A percentile compares a stretch with the other conserved stretches of the same genome.
Conservation (phyloP, 2,797 vertebrate species). For the Artibeus jamaicensis region DNA sequence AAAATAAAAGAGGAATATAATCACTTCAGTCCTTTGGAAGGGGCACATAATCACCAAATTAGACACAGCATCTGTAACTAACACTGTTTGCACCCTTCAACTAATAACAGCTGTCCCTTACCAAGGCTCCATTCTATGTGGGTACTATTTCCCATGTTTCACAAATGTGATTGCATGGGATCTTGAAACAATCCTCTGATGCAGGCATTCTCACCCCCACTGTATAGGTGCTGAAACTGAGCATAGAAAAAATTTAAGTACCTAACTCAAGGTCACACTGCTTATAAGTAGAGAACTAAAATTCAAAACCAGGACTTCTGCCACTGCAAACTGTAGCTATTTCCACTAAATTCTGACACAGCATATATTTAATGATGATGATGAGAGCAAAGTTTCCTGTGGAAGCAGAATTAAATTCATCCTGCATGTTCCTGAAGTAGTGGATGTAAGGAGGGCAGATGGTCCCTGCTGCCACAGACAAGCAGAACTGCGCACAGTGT, state of each 20-base stretch:
- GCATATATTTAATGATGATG: background rate
- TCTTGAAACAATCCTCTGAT: background rate
- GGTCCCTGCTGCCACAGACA: background rate
- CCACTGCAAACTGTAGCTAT: background rate
- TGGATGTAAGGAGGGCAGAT: background rate
- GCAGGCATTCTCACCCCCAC: background rate
- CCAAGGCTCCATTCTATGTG: background rate
- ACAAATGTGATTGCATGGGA: background rate
- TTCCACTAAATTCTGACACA: background rate
- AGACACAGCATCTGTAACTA: background rate
- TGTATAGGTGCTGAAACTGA: background rate
- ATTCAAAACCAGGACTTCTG: background rate
- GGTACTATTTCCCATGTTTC: background rate
- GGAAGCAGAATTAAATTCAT: background rate
- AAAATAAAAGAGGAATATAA: conserved; percentile 4
- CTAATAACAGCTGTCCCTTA: background rate
- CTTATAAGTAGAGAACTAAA: background rate
- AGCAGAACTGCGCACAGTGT: background rate
- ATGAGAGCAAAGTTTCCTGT: background rate
- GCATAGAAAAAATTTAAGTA: background rate
- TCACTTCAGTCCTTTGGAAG: background rate
- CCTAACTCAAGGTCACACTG: background rate
- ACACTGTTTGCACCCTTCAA: background rate
- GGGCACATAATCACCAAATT: background rate
- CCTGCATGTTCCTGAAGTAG: background rate